Conservation (phyloP, 1,140 invertebrate genomes). For the Drusus annulatus region DNA sequence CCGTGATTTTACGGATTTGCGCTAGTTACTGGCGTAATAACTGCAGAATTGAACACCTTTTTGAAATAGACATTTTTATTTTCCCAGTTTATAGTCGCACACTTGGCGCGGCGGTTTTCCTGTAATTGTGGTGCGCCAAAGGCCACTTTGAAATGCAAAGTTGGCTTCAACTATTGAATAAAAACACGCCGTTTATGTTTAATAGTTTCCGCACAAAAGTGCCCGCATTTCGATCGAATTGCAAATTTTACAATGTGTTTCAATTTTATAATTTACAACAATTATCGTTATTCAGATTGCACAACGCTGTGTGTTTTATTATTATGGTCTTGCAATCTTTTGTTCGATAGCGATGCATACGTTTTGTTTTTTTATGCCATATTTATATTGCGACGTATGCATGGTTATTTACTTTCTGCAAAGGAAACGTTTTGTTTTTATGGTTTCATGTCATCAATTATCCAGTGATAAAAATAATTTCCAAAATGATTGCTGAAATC, state of each 20-base stretch:
- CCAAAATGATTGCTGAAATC: neutral
- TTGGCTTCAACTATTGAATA: constrained; percentile 8
- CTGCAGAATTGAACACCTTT: neutral
- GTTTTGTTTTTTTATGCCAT: neutral
- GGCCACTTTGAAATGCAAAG: constrained; percentile 24
- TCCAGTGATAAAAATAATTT: no score
- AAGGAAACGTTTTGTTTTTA: no score
- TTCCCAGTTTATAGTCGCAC: neutral
- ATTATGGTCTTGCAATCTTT: neutral
- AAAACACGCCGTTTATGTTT: constrained; percentile 39
- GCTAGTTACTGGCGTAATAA: no score
- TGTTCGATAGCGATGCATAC: neutral
- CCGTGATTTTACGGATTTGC: no score
- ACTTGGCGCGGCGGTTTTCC: neutral
- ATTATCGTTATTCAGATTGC: neutral
- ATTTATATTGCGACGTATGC: no score
- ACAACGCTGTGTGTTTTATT: neutral
- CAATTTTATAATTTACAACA: constrained; percentile 28
- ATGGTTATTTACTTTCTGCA: no score
- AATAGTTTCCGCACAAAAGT: constrained; percentile 40
- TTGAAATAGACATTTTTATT: neutral
- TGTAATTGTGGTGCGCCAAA: neutral
- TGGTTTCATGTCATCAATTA: no score
- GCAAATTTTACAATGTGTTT: constrained; percentile 45
- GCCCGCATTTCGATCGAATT: constrained; percentile 30